These are phyloP conservation scores for Hemithea aestivaria DNA, from an alignment of 2,888 invertebrate species.

Conservation along the genomic window DNA sequence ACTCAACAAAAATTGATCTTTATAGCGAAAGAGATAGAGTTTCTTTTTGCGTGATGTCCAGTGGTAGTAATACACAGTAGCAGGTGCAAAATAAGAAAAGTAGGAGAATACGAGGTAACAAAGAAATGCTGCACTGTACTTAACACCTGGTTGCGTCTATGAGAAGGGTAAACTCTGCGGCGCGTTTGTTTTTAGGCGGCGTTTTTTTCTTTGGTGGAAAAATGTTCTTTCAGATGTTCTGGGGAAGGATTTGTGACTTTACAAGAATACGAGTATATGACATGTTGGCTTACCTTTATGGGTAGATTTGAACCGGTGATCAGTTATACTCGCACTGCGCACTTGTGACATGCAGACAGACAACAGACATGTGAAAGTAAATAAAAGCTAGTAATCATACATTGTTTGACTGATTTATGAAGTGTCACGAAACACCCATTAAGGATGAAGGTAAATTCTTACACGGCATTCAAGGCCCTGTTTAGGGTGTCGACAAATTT, in stretches of 20 bases:
- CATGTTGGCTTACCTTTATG: too few relatives aligned
- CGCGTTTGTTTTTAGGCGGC: conserved; percentile 10
- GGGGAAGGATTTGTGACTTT: too few relatives aligned
- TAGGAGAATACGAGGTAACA: conserved; percentile 34
- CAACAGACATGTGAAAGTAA: too few relatives aligned
- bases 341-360: too few relatives aligned
- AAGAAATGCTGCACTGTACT: conserved; percentile 34
- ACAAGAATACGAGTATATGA: too few relatives aligned
- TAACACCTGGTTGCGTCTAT: conserved; percentile 37
- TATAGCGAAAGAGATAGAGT: conserved; percentile 12
- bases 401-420: conserved; percentile 9
- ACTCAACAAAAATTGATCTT: too few relatives aligned
- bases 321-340: too few relatives aligned
- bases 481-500: conserved; percentile 3
- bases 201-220: conserved; percentile 2
- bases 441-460: conserved; percentile 5
- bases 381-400: too few relatives aligned
- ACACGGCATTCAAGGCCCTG: conserved; percentile 6
- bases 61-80: conserved; percentile 13
- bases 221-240: background rate
- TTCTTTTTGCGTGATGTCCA: conserved; percentile 1
- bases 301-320: too few relatives aligned
- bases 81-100: conserved; percentile 49
- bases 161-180: conserved; percentile 20
- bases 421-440: conserved; percentile 10